These are phyloP conservation scores for Pyrochroa serraticornis DNA, from an alignment of 2,888 invertebrate genomes.

Conservation along the genomic window DNA sequence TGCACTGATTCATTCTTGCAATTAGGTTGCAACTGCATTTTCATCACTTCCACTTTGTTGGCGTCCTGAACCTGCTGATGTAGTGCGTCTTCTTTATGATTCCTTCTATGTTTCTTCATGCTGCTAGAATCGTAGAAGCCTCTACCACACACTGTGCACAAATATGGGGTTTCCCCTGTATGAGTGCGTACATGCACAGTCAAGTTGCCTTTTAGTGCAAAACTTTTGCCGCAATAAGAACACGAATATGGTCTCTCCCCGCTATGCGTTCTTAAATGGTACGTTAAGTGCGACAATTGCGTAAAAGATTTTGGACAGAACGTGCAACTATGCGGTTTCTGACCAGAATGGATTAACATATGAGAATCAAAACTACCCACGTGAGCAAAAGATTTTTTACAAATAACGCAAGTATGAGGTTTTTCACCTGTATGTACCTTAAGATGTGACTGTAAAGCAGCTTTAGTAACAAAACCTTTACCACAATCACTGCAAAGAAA, in stretches of 20 bases:
- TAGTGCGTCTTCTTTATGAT: conserved; percentile 20
- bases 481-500: conserved; percentile 41
- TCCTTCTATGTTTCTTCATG: conserved; percentile 36
- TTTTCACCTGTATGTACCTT: conserved; percentile 48
- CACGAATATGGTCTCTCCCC: conserved; percentile 45
- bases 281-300: conserved; percentile 46
- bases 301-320: conserved; percentile 53
- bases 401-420: conserved; percentile 46
- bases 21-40: too few relatives aligned
- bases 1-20: not conserved
- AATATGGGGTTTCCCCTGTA: conserved; percentile 56
- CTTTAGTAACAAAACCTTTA: conserved; percentile 39
- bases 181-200: conserved; percentile 56
- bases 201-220: conserved; percentile 56
- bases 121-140: conserved; percentile 41
- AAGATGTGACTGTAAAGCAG: conserved; percentile 39
- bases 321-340: conserved; percentile 53
- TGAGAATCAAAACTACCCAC: conserved; percentile 47
- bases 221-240: conserved; percentile 43
- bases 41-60: too few relatives aligned
- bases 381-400: conserved; percentile 48
- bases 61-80: too few relatives aligned
- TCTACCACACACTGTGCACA: conserved; percentile 56
- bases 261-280: conserved; percentile 46
- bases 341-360: conserved; percentile 47